Conservation (phyloP, 2,113 vertebrate genomes). For the Galemys pyrenaicus region DNA sequence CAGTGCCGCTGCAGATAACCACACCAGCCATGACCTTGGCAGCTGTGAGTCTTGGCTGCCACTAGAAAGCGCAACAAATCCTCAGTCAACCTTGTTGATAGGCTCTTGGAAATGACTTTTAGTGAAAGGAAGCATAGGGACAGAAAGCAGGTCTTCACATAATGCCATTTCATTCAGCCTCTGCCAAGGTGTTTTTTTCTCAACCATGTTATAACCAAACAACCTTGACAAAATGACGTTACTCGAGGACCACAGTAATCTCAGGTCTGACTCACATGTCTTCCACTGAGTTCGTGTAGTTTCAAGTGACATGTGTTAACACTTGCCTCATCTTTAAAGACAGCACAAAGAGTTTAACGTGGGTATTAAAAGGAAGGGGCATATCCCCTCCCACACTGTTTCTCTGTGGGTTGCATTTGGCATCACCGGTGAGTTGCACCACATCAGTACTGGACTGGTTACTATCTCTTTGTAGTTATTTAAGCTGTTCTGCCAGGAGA, state of each 20-base stretch:
- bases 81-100: background rate
- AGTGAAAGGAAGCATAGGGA: too few species aligned
- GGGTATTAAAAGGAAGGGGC: background rate
- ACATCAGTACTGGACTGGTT: background rate
- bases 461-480: accelerated
- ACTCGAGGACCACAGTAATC: background rate
- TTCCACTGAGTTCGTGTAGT: background rate
- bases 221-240: background rate
- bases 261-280: accelerated
- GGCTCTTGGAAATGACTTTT: background rate
- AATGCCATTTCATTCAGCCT: background rate
- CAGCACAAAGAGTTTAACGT: background rate
- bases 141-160: background rate
- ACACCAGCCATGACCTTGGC: background rate
- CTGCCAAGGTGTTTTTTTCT: background rate
- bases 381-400: accelerated
- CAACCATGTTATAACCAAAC: background rate
- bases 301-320: background rate
- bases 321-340: background rate
- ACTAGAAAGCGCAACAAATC: background rate
- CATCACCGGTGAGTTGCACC: too few species aligned
- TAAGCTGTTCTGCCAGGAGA: background rate
- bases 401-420: background rate
- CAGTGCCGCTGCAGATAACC: too few species aligned
- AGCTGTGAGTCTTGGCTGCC: background rate